phyloP scores from a whole-genome alignment of 2,888 invertebrate genomes.

The Esperia sulphurella region DNA sequence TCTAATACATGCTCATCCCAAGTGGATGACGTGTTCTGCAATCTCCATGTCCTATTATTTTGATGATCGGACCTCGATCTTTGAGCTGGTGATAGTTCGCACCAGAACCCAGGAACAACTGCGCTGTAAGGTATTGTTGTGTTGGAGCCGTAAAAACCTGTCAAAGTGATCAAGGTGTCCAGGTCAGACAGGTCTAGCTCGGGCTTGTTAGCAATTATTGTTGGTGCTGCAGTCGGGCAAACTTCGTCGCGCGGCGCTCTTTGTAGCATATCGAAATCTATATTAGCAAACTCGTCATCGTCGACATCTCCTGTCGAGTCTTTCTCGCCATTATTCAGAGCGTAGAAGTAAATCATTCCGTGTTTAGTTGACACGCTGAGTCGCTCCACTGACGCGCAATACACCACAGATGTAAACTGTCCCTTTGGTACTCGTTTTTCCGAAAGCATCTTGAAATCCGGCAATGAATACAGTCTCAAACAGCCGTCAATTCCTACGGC shows the following conservation, averaged over 20 bases:
- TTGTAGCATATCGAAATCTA: conserved; percentile 68
- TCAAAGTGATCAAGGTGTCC: conserved; percentile 84
- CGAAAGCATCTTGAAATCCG: conserved; percentile 84
- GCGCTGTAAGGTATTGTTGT: conserved; percentile 85
- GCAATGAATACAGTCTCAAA: conserved; percentile 84
- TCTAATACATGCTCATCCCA: conserved; percentile 97
- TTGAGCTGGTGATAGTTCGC: conserved; percentile 94
- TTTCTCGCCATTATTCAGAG: conserved; percentile 85
- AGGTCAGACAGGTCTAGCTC: conserved; percentile 80
- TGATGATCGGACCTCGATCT: conserved; percentile 93
- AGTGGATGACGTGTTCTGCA: conserved; percentile 92
- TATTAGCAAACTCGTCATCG: conserved; percentile 80
- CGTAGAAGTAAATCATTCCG: conserved; percentile 91
- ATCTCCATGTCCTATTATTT: conserved; percentile 92
- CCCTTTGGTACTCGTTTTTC: conserved; percentile 83
- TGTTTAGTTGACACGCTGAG: conserved; percentile 90
- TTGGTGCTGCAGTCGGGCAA: conserved; percentile 42
- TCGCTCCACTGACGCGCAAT: conserved; percentile 92
- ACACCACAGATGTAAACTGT: conserved; percentile 89
- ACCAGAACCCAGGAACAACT: conserved; percentile 96
- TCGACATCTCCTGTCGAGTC: conserved; percentile 86
- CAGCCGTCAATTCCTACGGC: conserved; percentile 87
- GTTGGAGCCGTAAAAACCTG: conserved; percentile 84
- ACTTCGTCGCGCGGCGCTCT: conserved; percentile 57
- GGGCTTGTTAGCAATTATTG: conserved; percentile 79